Evolutionary conservation across 2,113 vertebrate species (phyloP).

Genomic region (Gymnarchus niloticus): DNA sequence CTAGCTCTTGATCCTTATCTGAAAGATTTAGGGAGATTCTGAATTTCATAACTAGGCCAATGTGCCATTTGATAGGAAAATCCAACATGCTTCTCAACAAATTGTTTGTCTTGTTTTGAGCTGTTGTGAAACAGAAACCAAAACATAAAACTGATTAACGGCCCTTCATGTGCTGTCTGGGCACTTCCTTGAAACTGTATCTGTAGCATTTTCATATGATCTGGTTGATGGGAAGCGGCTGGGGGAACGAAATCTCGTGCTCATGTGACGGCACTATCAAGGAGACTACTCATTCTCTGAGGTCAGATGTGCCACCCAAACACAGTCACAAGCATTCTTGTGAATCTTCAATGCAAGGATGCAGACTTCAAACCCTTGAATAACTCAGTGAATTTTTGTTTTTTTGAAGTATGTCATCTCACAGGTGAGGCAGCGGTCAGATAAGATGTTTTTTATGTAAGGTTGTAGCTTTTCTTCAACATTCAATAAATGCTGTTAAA

Average conservation of each 20-base stretch:
- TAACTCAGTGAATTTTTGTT: no score
- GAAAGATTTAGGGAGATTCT: neutral
- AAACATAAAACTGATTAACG: neutral
- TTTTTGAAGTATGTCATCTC: no score
- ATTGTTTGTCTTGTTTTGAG: neutral
- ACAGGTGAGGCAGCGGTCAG: no score
- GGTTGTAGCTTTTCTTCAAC: neutral
- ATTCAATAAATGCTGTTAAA: neutral
- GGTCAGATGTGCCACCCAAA: neutral
- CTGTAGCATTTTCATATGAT: neutral
- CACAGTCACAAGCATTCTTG: neutral
- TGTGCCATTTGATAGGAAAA: neutral
- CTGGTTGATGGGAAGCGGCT: neutral
- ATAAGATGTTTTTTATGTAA: neutral
- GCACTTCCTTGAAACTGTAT: neutral
- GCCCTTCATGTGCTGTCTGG: neutral
- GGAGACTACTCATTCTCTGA: constrained; percentile 22
- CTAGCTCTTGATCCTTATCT: no score
- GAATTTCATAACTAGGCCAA: neutral
- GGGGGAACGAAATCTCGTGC: neutral
- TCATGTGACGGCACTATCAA: constrained; percentile 30
- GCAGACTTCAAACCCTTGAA: neutral
- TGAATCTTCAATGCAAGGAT: neutral
- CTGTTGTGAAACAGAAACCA: neutral
- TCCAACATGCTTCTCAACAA: neutral